phyloP scores from a whole-genome alignment of 2,113 vertebrate species.

The Eudyptes chrysolophus region DNA sequence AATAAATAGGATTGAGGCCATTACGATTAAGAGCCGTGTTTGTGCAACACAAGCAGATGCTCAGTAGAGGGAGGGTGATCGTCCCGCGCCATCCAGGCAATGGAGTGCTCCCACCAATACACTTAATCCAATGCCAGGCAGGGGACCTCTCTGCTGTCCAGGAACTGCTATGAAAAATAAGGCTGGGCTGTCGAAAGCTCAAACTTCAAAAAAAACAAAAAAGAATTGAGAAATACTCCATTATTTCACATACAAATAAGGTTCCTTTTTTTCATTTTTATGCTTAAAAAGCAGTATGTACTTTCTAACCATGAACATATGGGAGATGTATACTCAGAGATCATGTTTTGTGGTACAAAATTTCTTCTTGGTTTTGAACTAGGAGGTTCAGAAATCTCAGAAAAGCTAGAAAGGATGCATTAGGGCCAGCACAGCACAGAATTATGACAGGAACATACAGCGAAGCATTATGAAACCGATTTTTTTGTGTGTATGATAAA shows the following conservation, averaged over 20 bases:
- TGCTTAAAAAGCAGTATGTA: background rate
- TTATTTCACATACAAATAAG: background rate
- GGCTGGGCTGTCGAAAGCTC: background rate
- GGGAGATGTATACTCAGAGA: background rate
- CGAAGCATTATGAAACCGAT: background rate
- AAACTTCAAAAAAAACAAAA: background rate
- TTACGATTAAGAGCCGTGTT: constrained; percentile 30
- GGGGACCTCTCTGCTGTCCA: background rate
- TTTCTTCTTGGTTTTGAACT: background rate
- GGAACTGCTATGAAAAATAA: background rate
- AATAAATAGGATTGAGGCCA: constrained; percentile 52
- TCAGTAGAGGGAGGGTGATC: background rate
- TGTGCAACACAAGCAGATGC: constrained; percentile 26
- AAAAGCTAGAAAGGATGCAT: background rate
- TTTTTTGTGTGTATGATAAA: background rate
- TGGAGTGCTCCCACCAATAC: background rate
- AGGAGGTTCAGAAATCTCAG: background rate
- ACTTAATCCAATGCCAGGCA: background rate
- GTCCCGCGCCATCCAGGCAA: background rate
- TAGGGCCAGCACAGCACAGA: background rate
- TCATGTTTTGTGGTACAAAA: background rate
- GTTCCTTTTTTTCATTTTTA: background rate
- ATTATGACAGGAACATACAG: background rate
- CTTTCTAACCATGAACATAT: background rate
- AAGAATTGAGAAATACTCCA: background rate